These are phyloP conservation scores for Acanthis flammea DNA, from an alignment of 2,797 vertebrate genomes.

Conservation along the genomic window DNA sequence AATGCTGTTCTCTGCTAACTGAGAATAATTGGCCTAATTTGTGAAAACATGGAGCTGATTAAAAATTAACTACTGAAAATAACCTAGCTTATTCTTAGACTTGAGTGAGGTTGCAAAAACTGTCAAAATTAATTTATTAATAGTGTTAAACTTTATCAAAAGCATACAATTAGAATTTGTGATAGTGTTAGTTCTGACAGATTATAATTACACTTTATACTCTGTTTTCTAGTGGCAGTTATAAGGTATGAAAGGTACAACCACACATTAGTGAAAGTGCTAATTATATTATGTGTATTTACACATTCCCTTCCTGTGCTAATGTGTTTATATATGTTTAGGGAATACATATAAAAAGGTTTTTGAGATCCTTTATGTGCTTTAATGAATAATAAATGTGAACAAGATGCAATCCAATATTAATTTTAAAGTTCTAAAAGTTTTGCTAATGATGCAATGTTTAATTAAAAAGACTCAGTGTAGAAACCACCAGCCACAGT, in stretches of 20 bases:
- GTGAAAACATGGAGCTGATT: not conserved
- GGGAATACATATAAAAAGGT: not conserved
- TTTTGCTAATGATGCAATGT: conserved; percentile 12
- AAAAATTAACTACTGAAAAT: conserved; percentile 9
- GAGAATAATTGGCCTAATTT: conserved; percentile 23
- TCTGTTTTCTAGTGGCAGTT: not conserved
- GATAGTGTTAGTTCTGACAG: not conserved
- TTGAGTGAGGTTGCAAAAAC: not conserved
- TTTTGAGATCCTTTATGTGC: not conserved
- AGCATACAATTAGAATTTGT: not conserved
- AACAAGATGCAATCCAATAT: not conserved
- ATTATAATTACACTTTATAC: not conserved
- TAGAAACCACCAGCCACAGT: not conserved
- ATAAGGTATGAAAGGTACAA: not conserved
- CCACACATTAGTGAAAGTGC: not conserved
- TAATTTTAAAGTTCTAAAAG: not conserved
- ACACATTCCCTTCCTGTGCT: not conserved
- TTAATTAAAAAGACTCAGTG: not conserved
- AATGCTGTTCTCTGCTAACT: not conserved
- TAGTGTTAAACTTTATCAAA: not conserved
- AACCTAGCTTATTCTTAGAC: not conserved
- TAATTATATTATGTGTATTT: conserved; percentile 29
- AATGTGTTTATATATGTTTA: not conserved
- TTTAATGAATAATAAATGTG: not conserved
- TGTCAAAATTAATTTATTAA: not conserved